phyloP scores from a whole-genome alignment of 2,113 vertebrate genomes.

The Sminthopsis crassicaudata region DNA sequence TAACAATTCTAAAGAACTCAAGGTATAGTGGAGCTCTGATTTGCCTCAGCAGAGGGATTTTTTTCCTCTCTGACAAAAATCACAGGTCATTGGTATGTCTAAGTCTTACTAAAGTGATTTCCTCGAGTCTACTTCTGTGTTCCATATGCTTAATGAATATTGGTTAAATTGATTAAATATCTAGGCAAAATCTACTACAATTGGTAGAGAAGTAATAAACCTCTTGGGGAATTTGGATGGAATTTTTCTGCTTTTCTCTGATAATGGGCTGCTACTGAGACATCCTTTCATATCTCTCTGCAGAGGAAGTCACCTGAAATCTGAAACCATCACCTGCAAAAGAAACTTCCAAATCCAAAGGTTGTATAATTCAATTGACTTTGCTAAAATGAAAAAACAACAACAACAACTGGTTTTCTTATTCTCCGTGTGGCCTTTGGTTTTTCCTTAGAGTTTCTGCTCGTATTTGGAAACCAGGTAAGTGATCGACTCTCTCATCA shows the following conservation, averaged over 20 bases:
- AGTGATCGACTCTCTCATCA: not conserved
- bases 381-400: not conserved
- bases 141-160: not conserved
- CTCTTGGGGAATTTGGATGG: not conserved
- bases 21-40: not conserved
- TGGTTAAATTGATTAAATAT: not conserved
- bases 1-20: not conserved
- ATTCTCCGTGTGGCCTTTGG: not conserved
- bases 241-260: slow-evolving; percentile 15
- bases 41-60: not conserved
- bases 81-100: not conserved
- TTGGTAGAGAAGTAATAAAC: not conserved
- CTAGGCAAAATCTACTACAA: not conserved
- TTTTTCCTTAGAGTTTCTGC: slow-evolving; percentile 11
- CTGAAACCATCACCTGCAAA: slow-evolving; percentile 9
- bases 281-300: slow-evolving; percentile 8
- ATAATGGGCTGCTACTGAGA: not conserved
- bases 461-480: slow-evolving; percentile 30
- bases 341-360: slow-evolving; percentile 16
- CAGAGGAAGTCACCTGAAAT: slow-evolving; percentile 17
- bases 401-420: not conserved
- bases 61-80: not conserved
- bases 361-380: not conserved
- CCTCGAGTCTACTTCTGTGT: not conserved
- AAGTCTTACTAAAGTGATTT: not conserved